Percentiles rank a stretch among this genome's conserved stretches.
Evolutionary conservation across 1,140 invertebrate species (phyloP).

Genomic region (Phymastichus coffea): DNA sequence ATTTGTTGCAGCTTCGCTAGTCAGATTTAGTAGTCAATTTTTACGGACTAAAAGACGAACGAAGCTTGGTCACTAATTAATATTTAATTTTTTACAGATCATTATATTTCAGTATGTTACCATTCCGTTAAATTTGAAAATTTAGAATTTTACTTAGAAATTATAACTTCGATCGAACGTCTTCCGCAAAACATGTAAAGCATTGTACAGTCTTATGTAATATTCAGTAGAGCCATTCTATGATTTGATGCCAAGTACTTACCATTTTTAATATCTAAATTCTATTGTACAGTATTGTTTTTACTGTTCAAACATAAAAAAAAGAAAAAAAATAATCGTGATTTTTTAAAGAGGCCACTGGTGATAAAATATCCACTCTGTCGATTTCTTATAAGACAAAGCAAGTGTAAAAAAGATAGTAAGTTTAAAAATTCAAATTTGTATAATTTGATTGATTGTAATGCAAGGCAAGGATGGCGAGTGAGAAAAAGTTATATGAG

Average conservation of each 20-base stretch:
- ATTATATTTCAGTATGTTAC: background rate
- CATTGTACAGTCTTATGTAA: slow-evolving; percentile 2
- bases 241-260: slow-evolving; percentile 18
- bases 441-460: slow-evolving; percentile 29
- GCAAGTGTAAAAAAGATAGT: slow-evolving; percentile 28
- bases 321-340: slow-evolving; percentile 12
- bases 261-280: slow-evolving; percentile 20
- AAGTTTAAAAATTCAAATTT: slow-evolving; percentile 26
- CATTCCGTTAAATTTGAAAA: background rate
- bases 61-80: background rate
- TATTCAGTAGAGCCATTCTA: background rate
- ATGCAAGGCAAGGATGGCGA: slow-evolving; percentile 23
- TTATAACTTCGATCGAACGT: slow-evolving; percentile 14
- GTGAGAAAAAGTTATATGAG: slow-evolving; percentile 26
- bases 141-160: slow-evolving; percentile 1
- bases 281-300: slow-evolving; percentile 1
- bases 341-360: slow-evolving; percentile 27
- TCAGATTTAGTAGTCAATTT: no score
- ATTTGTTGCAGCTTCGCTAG: background rate
- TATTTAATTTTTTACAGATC: no score
- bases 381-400: slow-evolving; percentile 7
- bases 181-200: slow-evolving; percentile 15
- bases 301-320: slow-evolving; percentile 14
- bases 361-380: slow-evolving; percentile 28
- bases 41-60: background rate